Base-by-base conservation (phyloP, 1,140 invertebrate genomes). In the Calephelis virginiensis region DNA sequence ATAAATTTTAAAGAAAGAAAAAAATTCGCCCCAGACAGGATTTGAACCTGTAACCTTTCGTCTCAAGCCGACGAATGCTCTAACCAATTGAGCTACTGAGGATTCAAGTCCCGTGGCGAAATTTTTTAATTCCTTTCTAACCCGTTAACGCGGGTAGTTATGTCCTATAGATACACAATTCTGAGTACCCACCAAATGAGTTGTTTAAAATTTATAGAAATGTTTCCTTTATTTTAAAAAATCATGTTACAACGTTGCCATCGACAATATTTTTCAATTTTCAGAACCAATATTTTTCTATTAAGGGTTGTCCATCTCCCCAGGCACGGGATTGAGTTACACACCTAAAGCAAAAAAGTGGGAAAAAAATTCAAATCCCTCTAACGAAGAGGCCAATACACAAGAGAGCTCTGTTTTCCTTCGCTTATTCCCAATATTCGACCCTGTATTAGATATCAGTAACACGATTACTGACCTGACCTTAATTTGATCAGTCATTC, bases 381-480 rank as follows among this genome's bases (percentile, higher is more conserved):
- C 83, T 89, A 90, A 89, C 86, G 85, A 89, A 86, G 73, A 76
- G 81, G 75, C 74, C 79, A 88, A 88, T 88, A 84, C 88, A 78
- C 88, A 67, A 68, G 86, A 86, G 88, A 74, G 75, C 69, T 73
- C 72, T 85, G 80, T 86, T 87, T 87, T 85, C 77, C 80, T 82
- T 69, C 67, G 70, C 75, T 84, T 85, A 81, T 87, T 80, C 70
- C 73, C 78, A 79, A 82, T 81, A 82, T 82, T 81, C 73, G 63
- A 61, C 69, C 75, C 64, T 71, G 82, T 88, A 87, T 90, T 90
- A 80, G 83, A 75, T 90, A 82, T 89, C 88, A 73, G 83, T 90
- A 90, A 90, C 80, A 81, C 75, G 81, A 90, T 90, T 89, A 90
- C 81, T 89, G 88, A 87, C 83, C 84, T 77, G 74, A 69, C 75